Evolutionary conservation across 1,140 invertebrate species (phyloP).

Genomic region (Branchinecta lynchi): DNA sequence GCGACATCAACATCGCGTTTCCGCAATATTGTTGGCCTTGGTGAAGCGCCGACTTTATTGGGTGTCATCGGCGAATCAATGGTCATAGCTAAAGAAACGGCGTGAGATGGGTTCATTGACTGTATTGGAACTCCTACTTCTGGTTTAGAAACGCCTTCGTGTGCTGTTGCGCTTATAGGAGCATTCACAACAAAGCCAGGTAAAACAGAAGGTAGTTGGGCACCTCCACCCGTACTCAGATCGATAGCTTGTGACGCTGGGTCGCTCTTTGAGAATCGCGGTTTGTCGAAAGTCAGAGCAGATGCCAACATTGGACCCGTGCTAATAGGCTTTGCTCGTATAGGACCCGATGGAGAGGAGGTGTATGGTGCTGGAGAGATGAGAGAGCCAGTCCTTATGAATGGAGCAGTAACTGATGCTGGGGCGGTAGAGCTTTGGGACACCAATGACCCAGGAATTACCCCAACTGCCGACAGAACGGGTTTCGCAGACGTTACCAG

Average conservation of each 20-base stretch:
- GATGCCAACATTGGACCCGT: not conserved
- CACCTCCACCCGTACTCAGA: not conserved
- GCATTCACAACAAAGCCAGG: not conserved
- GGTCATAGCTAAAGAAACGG: not conserved
- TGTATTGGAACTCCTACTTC: too few relatives aligned
- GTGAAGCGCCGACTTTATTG: constrained; percentile 44
- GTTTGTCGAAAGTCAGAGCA: not conserved
- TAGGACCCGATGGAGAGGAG: not conserved
- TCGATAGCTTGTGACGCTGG: not conserved
- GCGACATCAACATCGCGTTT: constrained; percentile 42
- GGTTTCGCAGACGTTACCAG: not conserved
- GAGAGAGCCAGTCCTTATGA: not conserved
- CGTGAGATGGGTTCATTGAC: too few relatives aligned
- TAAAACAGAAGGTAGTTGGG: not conserved
- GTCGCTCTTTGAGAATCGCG: not conserved
- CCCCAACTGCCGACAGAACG: not conserved
- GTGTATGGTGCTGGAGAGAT: not conserved
- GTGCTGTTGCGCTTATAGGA: not conserved
- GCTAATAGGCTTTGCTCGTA: not conserved
- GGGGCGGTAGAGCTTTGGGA: not conserved
- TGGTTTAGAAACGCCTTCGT: too few relatives aligned
- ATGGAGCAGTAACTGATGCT: not conserved
- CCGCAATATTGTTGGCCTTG: constrained; percentile 47
- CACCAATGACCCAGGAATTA: not conserved
- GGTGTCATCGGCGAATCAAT: constrained; percentile 18